phyloP scores from a whole-genome alignment of 2,888 invertebrate species.

The Oasisia sp. region DNA sequence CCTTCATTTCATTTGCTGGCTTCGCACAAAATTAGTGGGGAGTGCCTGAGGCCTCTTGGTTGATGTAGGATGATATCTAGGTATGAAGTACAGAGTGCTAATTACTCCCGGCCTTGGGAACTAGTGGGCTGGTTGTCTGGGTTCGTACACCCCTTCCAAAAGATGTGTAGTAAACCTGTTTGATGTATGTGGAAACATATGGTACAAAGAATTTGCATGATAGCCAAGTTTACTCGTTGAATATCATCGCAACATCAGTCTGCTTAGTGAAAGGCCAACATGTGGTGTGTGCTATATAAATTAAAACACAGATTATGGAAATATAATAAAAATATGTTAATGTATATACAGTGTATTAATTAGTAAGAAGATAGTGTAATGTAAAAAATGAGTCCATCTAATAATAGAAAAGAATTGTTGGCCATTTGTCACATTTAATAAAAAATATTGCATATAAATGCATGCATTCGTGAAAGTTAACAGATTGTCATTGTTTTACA shows the following conservation, averaged over 20 bases:
- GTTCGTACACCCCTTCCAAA: too few relatives aligned
- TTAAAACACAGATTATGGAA: too few relatives aligned
- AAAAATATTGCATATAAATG: too few relatives aligned
- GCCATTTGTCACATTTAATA: too few relatives aligned
- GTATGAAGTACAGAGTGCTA: background rate
- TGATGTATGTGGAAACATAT: constrained; percentile 17
- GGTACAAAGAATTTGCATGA: background rate
- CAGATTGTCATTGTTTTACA: too few relatives aligned
- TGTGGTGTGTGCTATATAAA: background rate
- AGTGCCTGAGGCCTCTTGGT: background rate
- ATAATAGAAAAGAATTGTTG: too few relatives aligned
- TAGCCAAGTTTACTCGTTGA: background rate
- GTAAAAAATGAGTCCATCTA: too few relatives aligned
- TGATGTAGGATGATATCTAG: background rate
- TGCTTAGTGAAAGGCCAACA: background rate
- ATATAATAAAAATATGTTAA: too few relatives aligned
- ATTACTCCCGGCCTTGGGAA: background rate
- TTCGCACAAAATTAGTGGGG: background rate
- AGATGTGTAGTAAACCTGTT: background rate
- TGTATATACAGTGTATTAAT: too few relatives aligned
- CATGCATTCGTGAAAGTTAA: too few relatives aligned
- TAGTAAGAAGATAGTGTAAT: too few relatives aligned
- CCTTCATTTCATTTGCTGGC: background rate
- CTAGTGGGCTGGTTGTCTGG: too few relatives aligned
- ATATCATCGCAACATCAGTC: background rate